These are phyloP conservation scores for Scytalopus superciliaris DNA, from an alignment of 2,113 vertebrate genomes.

Conservation along the genomic window DNA sequence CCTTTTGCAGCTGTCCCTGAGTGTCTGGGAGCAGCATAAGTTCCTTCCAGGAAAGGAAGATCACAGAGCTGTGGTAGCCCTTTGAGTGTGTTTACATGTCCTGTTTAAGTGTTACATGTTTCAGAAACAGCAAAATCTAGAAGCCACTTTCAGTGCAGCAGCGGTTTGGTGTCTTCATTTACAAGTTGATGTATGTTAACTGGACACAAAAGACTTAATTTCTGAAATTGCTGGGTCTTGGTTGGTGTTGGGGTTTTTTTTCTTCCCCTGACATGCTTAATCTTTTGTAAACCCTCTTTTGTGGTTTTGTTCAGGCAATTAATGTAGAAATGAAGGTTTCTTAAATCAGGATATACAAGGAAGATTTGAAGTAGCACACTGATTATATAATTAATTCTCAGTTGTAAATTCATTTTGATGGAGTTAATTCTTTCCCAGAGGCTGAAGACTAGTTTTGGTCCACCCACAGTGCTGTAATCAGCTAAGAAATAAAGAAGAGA, in stretches of 20 bases:
- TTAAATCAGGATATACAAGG: slow-evolving; percentile 29
- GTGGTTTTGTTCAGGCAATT: slow-evolving; percentile 55
- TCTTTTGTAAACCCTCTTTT: slow-evolving; percentile 32
- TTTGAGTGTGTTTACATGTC: not conserved
- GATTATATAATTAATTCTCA: slow-evolving; percentile 72
- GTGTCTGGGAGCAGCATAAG: not conserved
- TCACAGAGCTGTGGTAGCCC: not conserved
- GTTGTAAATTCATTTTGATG: slow-evolving; percentile 66
- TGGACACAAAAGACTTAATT: slow-evolving; percentile 2
- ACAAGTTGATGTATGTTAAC: not conserved
- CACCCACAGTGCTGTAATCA: slow-evolving; percentile 34
- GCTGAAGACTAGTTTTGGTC: slow-evolving; percentile 46
- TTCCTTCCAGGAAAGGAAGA: not conserved
- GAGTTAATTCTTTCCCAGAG: slow-evolving; percentile 70
- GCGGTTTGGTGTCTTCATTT: not conserved
- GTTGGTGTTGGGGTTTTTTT: not conserved
- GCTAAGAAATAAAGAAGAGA: not conserved
- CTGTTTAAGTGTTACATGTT: not conserved
- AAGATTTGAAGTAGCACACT: slow-evolving; percentile 61
- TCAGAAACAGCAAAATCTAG: not conserved
- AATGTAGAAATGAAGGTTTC: slow-evolving; percentile 35
- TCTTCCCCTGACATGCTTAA: not conserved
- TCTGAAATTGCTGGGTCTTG: not conserved
- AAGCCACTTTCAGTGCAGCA: not conserved
- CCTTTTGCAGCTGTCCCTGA: not conserved